Evolutionary conservation across 2,797 vertebrate genomes (phyloP), one percentile per base, ranked within the genome.

Genomic region (Florisuga fusca): DNA sequence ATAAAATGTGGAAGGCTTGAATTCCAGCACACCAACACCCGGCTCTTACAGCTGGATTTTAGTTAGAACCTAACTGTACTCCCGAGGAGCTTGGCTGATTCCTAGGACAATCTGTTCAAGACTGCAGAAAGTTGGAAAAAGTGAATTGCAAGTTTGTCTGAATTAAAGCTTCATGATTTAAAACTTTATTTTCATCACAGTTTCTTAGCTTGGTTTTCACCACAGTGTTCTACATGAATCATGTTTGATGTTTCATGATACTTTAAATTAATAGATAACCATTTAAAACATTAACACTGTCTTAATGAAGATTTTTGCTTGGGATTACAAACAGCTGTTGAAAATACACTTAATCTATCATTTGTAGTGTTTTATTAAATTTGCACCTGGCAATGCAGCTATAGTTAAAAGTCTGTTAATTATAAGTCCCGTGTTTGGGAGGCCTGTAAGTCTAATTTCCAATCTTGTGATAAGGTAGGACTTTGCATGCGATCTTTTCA

Each of bases 281-380:
- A 84, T 97, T 97, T 96, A 88, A 91, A 90, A 61, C 2, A 17
- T 92, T 96, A 96, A 92, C 51, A 25, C 63, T 86, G 27, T 87
- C 94, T 95, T 97, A 97, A 97, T 97, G 96, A 97, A 95, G 94
- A 93, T 94, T 97, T 97, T 97, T 97, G 85, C 91, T 90, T 89
- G 83, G 78, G 78, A 96, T 95, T 97, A 96, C 90, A 96, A 97
- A 97, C 97, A 98, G 97, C 95, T 98, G 97, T 95, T 98, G 96
- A 93, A 97, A 98, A 94, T 94, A 88, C 87, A 94, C 93, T 96
- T 94, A 95, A 97, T 97, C 90, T 97, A 98, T 98, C 96, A 97
- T 97, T 97, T 97, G 95, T 97, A 97, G 95, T 96, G 91, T 97
- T 97, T 97, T 98, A 98, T 98, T 98, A 97, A 98, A 97, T 97